Conservation (phyloP, 2,888 invertebrate species). For the Synergus gifuensis region DNA sequence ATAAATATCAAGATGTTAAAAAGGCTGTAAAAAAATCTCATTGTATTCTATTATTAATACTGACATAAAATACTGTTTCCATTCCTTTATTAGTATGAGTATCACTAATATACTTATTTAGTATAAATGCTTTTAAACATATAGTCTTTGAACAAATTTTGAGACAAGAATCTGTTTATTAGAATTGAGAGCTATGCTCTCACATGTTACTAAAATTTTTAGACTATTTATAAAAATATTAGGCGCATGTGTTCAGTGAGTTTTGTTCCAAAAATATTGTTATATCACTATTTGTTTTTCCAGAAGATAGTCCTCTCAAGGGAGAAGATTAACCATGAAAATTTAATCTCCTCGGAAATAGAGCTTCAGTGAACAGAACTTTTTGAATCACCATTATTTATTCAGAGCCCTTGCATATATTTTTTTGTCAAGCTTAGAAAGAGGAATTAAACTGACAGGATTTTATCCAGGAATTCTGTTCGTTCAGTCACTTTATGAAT, state of each 20-base stretch:
- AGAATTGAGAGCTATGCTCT: neutral
- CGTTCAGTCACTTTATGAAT: too few relatives aligned
- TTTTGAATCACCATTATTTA: neutral
- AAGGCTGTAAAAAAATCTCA: neutral
- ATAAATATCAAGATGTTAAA: slow-evolving; percentile 11
- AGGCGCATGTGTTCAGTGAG: neutral
- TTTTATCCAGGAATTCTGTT: neutral
- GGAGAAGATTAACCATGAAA: slow-evolving; percentile 25
- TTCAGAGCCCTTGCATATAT: neutral
- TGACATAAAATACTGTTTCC: neutral
- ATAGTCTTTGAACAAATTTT: neutral
- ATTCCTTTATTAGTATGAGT: neutral
- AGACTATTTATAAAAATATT: neutral
- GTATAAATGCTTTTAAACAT: neutral
- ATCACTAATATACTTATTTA: neutral
- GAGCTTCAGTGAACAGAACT: neutral
- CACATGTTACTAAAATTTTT: neutral
- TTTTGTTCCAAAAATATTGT: neutral
- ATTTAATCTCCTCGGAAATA: slow-evolving; percentile 24
- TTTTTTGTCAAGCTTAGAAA: neutral
- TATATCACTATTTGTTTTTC: neutral
- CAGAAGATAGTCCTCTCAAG: slow-evolving; percentile 2
- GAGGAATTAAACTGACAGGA: neutral
- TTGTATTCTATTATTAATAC: neutral
- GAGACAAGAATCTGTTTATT: slow-evolving; percentile 8